A percentile compares a stretch with the other conserved stretches of the same genome.
These are phyloP conservation scores for Calliphora vicina DNA, from an alignment of 1,140 invertebrate genomes.

Conservation along the genomic window DNA sequence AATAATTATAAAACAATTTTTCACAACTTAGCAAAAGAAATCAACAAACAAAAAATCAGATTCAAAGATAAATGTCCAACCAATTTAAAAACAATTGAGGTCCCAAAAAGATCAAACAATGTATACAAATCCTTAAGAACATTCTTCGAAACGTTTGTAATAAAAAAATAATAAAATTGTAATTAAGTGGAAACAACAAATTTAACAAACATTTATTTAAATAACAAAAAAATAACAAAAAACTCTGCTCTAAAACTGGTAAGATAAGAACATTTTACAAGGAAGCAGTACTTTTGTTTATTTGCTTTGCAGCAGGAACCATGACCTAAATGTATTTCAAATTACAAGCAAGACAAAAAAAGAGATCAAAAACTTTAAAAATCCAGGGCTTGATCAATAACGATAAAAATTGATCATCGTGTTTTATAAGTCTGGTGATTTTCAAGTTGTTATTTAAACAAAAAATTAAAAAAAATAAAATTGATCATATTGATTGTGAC, in stretches of 20 bases:
- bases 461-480: not conserved
- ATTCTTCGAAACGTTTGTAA: too few relatives aligned
- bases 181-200: conserved; percentile 7
- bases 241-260: not conserved
- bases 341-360: not conserved
- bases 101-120: not conserved
- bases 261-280: not conserved
- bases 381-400: not conserved
- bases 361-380: not conserved
- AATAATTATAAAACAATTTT: conserved; percentile 15
- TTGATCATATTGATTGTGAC: conserved; percentile 27
- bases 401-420: conserved; percentile 22
- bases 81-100: too few relatives aligned
- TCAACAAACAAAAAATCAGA: not conserved
- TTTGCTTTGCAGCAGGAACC: not conserved
- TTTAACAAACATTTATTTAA: not conserved
- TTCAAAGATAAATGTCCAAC: not conserved
- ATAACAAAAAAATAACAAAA: not conserved
- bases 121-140: not conserved
- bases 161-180: not conserved
- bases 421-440: not conserved
- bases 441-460: not conserved
- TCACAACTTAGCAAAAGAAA: not conserved
- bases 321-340: not conserved
- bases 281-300: not conserved